A percentile compares a stretch with the other conserved stretches of the same genome.
These are phyloP conservation scores for Thysanoteuthis rhombus DNA, from an alignment of 2,888 invertebrate species.

Conservation along the genomic window DNA sequence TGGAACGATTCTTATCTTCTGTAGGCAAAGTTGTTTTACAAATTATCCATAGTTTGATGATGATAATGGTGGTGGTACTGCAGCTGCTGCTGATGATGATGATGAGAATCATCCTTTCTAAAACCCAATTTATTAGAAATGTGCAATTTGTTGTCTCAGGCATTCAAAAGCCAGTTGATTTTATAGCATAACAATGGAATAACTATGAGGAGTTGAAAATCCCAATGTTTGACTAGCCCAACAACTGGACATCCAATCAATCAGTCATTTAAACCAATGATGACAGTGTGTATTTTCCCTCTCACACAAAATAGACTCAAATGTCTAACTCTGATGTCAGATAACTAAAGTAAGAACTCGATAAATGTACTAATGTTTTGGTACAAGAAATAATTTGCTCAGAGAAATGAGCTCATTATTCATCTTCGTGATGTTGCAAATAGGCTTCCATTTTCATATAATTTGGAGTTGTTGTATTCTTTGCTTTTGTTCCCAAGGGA, in stretches of 20 bases:
- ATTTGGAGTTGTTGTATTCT: background rate
- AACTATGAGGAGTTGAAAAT: background rate
- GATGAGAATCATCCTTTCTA: no score
- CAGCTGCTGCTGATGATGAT: no score
- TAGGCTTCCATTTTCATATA: background rate
- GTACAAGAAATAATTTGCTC: constrained; percentile 12
- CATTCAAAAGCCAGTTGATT: no score
- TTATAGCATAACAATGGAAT: background rate
- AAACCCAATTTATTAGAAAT: no score
- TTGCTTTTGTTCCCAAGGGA: background rate
- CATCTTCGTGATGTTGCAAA: background rate
- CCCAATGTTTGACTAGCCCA: background rate
- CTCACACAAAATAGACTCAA: background rate
- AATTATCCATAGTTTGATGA: no score
- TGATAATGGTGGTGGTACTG: no score
- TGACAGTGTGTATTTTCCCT: background rate
- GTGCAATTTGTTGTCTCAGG: no score
- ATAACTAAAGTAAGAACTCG: background rate
- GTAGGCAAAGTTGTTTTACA: no score
- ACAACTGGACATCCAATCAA: background rate
- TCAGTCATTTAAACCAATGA: background rate
- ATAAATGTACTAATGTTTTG: background rate
- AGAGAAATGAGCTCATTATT: background rate
- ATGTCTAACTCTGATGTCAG: background rate
- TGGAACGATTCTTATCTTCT: no score